Conservation (phyloP, 2,797 vertebrate genomes). For the Danio albolineatus region DNA sequence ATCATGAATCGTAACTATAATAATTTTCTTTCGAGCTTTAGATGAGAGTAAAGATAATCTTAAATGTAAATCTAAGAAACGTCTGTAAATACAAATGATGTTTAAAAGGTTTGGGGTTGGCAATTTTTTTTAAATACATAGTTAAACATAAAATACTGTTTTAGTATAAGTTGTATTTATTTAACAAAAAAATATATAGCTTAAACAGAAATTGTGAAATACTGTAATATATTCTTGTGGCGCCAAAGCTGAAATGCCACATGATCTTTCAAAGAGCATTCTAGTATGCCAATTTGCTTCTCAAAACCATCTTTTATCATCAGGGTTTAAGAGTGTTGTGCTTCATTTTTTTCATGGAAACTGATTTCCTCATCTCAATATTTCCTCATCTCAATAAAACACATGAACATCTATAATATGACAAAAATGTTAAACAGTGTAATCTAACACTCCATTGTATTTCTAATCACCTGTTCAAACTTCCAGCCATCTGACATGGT, state of each 20-base stretch:
- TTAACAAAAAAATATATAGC: not conserved
- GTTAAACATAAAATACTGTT: too few relatives aligned
- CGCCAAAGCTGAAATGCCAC: not conserved
- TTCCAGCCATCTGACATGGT: constrained; percentile 92
- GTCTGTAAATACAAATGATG: too few relatives aligned
- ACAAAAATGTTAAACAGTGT: not conserved
- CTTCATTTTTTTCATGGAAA: not conserved
- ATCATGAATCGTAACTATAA: too few relatives aligned
- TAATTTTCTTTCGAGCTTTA: too few relatives aligned
- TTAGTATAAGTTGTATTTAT: not conserved
- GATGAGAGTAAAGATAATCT: too few relatives aligned
- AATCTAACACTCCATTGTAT: not conserved
- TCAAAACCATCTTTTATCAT: not conserved
- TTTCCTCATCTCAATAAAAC: not conserved
- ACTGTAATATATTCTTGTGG: too few relatives aligned
- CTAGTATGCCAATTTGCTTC: not conserved
- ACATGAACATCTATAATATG: not conserved
- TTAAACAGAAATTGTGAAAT: too few relatives aligned
- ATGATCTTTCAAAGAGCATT: not conserved
- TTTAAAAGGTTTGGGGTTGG: too few relatives aligned
- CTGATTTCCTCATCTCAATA: not conserved
- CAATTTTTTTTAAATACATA: too few relatives aligned
- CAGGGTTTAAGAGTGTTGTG: not conserved
- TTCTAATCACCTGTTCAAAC: constrained; percentile 84
- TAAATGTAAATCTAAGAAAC: too few relatives aligned